Base-by-base conservation (phyloP, 1,140 invertebrate species). In the Xylocopa sonorina region DNA sequence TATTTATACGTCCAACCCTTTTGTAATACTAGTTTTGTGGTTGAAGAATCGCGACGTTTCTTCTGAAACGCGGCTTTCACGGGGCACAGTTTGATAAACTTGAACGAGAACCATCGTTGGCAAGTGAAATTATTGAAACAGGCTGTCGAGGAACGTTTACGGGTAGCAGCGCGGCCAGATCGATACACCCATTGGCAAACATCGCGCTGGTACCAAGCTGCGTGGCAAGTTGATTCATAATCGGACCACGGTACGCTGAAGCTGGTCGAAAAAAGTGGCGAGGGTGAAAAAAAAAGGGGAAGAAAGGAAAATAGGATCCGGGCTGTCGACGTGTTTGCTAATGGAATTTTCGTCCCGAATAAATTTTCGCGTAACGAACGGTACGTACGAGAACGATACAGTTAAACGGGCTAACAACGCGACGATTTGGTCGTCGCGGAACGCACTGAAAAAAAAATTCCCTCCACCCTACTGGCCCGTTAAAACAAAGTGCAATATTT, bases 291-390 rank as follows among this genome's bases (percentile, higher is more conserved):
- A 55, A 32, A 24, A 29, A 48, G 6, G 32, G 12, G 7, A 27
- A 9, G 41, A 24, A 51, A 5, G 41, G 53, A 27, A 46, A 55
- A 43, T 27, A 48, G 27, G 21, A 63, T 7, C 38, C 21, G 55
- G 27, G 27, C 7, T 27, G 48, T 7, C 6, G 32, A 16, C 21
- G 10, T 58, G 67, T 69, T 71, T 73, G 57, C 68, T 50, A 63
- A 78, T 62, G 66, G 50, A 55, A 67, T 76, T 67, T 76, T 55
- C 73, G 50, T 76, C 46, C 27, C 57, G 73, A 76, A 76, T 76
- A 67, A 76, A 76, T 67, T 60, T n/a, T 68, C 66, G 32, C 48
- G 74, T 50, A 60, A 58, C 66, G 64, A 60, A 41, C 51, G 46
- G 21, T 18, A 24, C 12, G 58, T 16, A 48, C 38, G 21, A 18